A percentile compares a stretch with the other conserved stretches of the same genome.
Evolutionary conservation across 2,888 invertebrate species (phyloP).

Genomic region (Ormyrus pomaceus): DNA sequence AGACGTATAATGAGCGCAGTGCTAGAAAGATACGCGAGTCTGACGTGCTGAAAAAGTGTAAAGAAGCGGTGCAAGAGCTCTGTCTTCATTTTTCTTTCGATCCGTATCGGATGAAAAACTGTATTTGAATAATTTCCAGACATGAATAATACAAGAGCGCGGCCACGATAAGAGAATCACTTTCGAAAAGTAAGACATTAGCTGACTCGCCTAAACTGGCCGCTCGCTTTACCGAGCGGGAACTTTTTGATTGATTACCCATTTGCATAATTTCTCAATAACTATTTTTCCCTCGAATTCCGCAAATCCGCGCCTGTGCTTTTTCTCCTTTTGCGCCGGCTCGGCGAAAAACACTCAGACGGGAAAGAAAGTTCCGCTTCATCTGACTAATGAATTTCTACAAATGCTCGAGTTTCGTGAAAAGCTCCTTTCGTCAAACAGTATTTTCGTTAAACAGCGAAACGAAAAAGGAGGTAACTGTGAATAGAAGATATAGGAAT

Average conservation of each 20-base stretch:
- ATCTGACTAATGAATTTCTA: no score
- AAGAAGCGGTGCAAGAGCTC: background rate
- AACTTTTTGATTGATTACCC: slow-evolving; percentile 49
- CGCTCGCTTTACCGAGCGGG: slow-evolving; percentile 32
- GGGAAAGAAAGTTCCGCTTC: no score
- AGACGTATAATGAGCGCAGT: background rate
- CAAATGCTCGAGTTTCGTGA: no score
- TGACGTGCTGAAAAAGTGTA: slow-evolving; percentile 13
- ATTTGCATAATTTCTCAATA: slow-evolving; percentile 51
- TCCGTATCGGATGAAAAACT: slow-evolving; percentile 48
- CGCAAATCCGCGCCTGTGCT: background rate
- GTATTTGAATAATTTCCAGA: slow-evolving; percentile 51
- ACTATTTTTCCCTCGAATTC: slow-evolving; percentile 32
- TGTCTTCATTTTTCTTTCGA: slow-evolving; percentile 23
- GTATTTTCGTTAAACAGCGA: background rate
- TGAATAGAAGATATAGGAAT: no score
- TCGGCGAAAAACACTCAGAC: background rate
- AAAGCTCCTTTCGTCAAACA: no score
- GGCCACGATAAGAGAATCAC: slow-evolving; percentile 46
- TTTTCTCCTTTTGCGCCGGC: background rate
- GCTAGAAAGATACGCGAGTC: background rate
- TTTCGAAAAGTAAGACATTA: slow-evolving; percentile 51
- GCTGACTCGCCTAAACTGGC: slow-evolving; percentile 33
- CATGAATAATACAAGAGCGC: slow-evolving; percentile 53
- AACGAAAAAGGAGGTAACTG: background rate